A percentile compares a stretch with the other conserved stretches of the same genome.
These are phyloP conservation scores for Phengaris arion DNA, from an alignment of 2,888 invertebrate species.

Conservation along the genomic window DNA sequence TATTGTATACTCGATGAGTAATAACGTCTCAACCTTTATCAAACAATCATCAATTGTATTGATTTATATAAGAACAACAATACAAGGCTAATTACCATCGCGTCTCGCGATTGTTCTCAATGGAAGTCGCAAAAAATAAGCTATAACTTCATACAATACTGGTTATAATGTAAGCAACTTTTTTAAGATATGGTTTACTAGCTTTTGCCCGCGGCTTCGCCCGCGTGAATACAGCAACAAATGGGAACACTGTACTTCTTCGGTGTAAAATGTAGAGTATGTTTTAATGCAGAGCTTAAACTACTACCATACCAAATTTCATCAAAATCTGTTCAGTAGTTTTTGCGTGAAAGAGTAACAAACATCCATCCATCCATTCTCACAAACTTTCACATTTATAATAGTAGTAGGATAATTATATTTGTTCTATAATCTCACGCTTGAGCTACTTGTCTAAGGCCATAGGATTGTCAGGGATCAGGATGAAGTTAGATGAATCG, in stretches of 20 bases:
- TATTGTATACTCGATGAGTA: not conserved
- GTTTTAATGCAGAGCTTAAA: no score
- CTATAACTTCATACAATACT: slow-evolving; percentile 13
- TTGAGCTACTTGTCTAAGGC: not conserved
- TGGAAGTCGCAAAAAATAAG: slow-evolving; percentile 9
- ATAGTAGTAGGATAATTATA: not conserved
- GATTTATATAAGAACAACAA: slow-evolving; percentile 31
- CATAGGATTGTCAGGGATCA: not conserved
- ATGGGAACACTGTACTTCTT: no score
- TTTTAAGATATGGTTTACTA: not conserved
- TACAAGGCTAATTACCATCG: slow-evolving; percentile 31
- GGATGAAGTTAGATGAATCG: not conserved
- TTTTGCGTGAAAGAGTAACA: no score
- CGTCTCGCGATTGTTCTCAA: slow-evolving; percentile 29
- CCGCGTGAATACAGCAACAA: no score
- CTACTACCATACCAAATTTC: no score
- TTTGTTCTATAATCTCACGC: not conserved
- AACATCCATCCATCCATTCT: no score
- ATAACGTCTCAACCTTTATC: slow-evolving; percentile 11
- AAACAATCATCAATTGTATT: slow-evolving; percentile 19
- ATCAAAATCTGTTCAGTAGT: no score
- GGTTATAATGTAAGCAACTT: not conserved
- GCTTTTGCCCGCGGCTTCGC: no score
- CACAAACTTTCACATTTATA: no score
- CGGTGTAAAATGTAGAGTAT: no score